Conservation (phyloP, 2,113 vertebrate species). For the Myrmecobius fasciatus region DNA sequence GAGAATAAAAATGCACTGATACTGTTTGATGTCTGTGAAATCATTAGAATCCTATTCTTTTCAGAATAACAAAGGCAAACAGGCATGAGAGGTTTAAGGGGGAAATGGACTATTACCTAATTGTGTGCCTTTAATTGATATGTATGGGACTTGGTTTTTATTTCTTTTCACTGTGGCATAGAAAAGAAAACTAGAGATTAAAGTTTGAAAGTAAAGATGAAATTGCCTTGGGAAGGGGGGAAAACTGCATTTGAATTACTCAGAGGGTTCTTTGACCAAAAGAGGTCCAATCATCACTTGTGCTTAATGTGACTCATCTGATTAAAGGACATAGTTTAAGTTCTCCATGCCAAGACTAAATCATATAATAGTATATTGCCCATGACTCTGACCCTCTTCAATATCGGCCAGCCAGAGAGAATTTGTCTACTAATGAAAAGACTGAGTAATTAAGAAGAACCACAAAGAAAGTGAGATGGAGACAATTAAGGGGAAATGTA, state of each 20-base stretch:
- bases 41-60: conserved; percentile 57
- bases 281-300: conserved; percentile 8
- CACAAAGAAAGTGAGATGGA: conserved; percentile 18
- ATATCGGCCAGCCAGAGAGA: conserved; percentile 52
- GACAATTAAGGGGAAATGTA: conserved; percentile 28
- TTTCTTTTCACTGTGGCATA: conserved; percentile 62
- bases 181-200: conserved; percentile 31
- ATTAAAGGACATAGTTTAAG: background rate
- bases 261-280: conserved; percentile 36
- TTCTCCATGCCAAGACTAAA: conserved; percentile 20
- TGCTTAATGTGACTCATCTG: conserved; percentile 38
- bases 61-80: conserved; percentile 49
- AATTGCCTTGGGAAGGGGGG: background rate
- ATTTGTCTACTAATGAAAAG: conserved; percentile 46
- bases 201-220: conserved; percentile 56
- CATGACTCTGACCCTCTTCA: conserved; percentile 43
- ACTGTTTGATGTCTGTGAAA: background rate
- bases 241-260: conserved; percentile 25
- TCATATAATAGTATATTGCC: conserved; percentile 13
- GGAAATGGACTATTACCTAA: conserved; percentile 57
- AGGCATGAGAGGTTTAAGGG: conserved; percentile 48
- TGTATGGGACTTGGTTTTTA: conserved; percentile 49
- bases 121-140: conserved; percentile 56
- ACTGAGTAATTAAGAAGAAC: conserved; percentile 41
- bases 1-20: background rate